phyloP scores from a whole-genome alignment of 92 coral and sea anemone genomes.

The Zoanthus solanderi region DNA sequence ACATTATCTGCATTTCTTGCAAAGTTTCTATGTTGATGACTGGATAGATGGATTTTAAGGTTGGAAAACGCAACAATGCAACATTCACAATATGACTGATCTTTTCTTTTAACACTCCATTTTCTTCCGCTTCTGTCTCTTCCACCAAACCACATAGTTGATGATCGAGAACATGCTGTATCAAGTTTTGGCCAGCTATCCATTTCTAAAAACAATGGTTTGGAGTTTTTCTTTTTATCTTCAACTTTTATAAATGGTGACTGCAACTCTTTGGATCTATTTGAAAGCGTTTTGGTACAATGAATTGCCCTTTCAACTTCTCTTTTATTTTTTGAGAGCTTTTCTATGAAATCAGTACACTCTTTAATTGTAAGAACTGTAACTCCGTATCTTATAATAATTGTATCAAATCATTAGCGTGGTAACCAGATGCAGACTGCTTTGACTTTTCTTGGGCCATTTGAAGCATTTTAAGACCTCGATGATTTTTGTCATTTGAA shows the following conservation, averaged over 20 bases:
- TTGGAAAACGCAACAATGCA: neutral
- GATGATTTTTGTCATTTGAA: neutral
- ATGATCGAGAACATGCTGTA: neutral
- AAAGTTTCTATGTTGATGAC: neutral
- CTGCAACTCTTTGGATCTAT: neutral
- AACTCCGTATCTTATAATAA: neutral
- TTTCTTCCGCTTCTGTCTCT: neutral
- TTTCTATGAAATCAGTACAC: neutral
- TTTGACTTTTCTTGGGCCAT: neutral
- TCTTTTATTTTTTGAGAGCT: neutral
- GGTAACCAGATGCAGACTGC: neutral
- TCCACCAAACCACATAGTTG: neutral
- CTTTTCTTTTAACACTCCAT: neutral
- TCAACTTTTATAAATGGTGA: slow-evolving; percentile 51
- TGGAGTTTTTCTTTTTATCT: slow-evolving; percentile 44
- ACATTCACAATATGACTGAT: neutral
- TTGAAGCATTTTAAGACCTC: neutral
- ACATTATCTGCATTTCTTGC: neutral
- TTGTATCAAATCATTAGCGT: neutral
- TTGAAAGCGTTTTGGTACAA: neutral
- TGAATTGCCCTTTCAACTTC: neutral
- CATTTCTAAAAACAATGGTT: slow-evolving; percentile 56
- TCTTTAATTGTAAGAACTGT: neutral
- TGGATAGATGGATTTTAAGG: neutral
- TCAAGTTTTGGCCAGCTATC: slow-evolving; percentile 35